These are phyloP conservation scores for Brienomyrus brachyistius DNA, from an alignment of 2,113 vertebrate genomes.

Conservation along the genomic window DNA sequence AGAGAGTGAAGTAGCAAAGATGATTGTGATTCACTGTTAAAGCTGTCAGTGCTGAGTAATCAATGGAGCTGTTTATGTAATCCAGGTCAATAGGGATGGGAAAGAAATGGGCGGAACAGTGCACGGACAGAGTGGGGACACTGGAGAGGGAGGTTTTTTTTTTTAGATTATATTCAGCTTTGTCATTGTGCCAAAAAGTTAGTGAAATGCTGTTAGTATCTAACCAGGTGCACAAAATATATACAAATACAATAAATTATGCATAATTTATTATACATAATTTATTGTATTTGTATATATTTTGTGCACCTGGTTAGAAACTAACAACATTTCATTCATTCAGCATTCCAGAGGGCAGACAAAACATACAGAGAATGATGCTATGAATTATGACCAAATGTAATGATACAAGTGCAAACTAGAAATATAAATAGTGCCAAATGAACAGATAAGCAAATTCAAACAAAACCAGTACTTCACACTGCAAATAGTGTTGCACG, in stretches of 20 bases:
- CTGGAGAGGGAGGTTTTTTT: not conserved
- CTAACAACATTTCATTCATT: too few relatives aligned
- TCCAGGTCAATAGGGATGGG: not conserved
- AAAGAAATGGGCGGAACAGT: not conserved
- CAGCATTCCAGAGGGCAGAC: too few relatives aligned
- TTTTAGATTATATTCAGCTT: not conserved
- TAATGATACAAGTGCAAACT: not conserved
- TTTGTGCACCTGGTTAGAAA: too few relatives aligned
- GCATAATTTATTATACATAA: too few relatives aligned
- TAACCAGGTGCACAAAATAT: not conserved
- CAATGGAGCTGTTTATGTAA: not conserved
- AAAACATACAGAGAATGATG: too few relatives aligned
- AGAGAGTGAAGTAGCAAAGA: not conserved
- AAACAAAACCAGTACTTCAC: not conserved
- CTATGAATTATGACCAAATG: too few relatives aligned
- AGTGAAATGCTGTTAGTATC: not conserved
- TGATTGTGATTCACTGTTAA: not conserved
- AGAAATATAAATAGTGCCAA: not conserved
- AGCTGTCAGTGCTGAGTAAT: not conserved
- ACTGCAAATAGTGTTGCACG: not conserved
- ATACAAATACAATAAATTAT: too few relatives aligned
- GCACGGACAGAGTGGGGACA: not conserved
- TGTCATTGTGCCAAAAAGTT: not conserved
- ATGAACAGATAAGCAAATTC: not conserved
- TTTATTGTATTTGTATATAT: too few relatives aligned